Evolutionary conservation across 2,888 invertebrate genomes (phyloP), one percentile per base, ranked within the genome.

Genomic region (Cheilosia urbana): DNA sequence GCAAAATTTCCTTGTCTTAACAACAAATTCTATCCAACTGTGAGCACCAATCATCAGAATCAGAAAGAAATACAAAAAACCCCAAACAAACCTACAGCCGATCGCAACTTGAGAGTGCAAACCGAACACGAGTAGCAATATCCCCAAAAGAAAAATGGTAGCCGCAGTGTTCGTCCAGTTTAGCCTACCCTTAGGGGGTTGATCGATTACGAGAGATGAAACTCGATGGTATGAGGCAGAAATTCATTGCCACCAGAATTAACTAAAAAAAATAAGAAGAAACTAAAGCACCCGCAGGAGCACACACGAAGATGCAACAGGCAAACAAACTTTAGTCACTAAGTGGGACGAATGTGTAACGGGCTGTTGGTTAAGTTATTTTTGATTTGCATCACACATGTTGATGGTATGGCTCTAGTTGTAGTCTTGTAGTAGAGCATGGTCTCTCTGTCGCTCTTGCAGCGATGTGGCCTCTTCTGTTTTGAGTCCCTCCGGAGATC

Each of bases 151-250:
- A 71, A 71, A 51, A 15, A 47, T 51, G 72, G 51, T 62, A 85
- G 62, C 68, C 60, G 17, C 53, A 47, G 81, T 49, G 17, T 60
- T 71, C 58, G 40, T 55, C 76, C 66, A 81, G 85, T 77, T 51
- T 72, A 85, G 81, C 66, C 76, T 85, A 85, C 85, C 85, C 85
- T 85, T 72, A 85, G 85, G 85, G 85, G 81, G 85, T 85, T 85
- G 85, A 85, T 85, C 85, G 85, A 85, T 81, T 85, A 85, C 76
- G 81, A 58, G 53, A 76, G 72, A 72, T 77, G 76, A 81, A 81
- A 68, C 72, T 76, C 76, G 85, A 85, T 85, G 72, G 85, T 76
- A 77, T 77, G 81, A 77, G 51, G 51, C 45, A 15, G 51, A 73
- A 81, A 81, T 76, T 53, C 85, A 85, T 85, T 85, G 85, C 81